Evolutionary conservation across 2,888 invertebrate species (phyloP).

Genomic region (Acrobeloides nanus): DNA sequence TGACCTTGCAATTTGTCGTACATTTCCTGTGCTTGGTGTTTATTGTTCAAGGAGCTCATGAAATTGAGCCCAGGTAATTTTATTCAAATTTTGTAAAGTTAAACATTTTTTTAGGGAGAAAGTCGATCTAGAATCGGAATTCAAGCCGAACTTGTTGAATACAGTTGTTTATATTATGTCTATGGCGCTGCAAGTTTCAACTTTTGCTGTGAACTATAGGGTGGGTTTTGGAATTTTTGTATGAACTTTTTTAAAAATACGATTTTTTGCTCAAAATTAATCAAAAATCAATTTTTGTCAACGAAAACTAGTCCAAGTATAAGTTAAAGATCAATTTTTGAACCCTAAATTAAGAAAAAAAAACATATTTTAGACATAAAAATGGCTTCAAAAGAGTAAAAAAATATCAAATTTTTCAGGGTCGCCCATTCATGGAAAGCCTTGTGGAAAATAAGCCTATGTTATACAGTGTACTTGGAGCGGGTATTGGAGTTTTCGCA

Average conservation of each 20-base stretch:
- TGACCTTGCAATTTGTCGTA: conserved; percentile 64
- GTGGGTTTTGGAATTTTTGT: conserved; percentile 60
- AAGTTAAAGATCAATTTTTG: conserved; percentile 3
- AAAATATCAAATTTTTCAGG: no score
- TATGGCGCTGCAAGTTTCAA: conserved; percentile 90
- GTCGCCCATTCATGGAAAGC: conserved; percentile 97
- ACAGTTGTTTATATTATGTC: conserved; percentile 97
- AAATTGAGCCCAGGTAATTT: conserved; percentile 36
- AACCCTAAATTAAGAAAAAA: background rate
- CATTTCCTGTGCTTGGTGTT: conserved; percentile 76
- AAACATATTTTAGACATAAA: no score
- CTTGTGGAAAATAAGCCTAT: conserved; percentile 82
- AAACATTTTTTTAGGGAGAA: conserved; percentile 19
- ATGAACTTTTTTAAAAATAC: background rate
- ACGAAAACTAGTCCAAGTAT: background rate
- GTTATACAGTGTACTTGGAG: conserved; percentile 77
- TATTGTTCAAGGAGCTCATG: conserved; percentile 64
- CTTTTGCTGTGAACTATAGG: conserved; percentile 97
- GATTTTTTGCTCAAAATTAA: background rate
- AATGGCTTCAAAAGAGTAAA: conserved; percentile 8
- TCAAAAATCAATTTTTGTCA: background rate
- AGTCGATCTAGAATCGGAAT: conserved; percentile 57
- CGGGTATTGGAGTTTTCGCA: conserved; percentile 72
- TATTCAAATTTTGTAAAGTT: conserved; percentile 8
- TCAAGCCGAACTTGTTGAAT: conserved; percentile 86